Conservation (phyloP, 1,140 invertebrate genomes). For the Leptinotarsa undecemlineata region DNA sequence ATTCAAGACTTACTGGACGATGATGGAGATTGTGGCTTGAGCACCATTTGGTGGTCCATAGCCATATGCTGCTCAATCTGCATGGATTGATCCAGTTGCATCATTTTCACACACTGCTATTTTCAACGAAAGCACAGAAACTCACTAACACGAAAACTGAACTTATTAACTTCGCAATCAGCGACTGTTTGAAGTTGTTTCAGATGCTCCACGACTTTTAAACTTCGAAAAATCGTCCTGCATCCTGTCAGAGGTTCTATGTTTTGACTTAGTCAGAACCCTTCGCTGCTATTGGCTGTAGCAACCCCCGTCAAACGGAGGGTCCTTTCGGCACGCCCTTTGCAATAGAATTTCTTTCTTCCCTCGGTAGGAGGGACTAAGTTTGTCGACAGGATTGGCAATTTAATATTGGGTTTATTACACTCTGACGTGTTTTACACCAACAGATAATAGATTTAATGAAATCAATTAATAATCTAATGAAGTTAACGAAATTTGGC, state of each 20-base stretch:
- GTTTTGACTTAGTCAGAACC: conserved; percentile 32
- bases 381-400: background rate
- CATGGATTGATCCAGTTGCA: conserved; percentile 29
- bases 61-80: conserved; percentile 18
- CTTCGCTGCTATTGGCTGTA: conserved; percentile 24
- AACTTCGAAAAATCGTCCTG: conserved; percentile 24
- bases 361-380: background rate
- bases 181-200: conserved; percentile 14
- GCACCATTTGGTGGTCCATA: no score
- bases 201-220: conserved; percentile 21
- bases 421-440: no score
- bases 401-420: background rate
- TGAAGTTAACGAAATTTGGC: no score
- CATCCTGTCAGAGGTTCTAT: background rate
- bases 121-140: background rate
- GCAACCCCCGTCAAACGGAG: conserved; percentile 21
- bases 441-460: no score
- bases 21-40: conserved; percentile 31
- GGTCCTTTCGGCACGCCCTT: conserved; percentile 29
- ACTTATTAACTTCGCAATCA: conserved; percentile 1
- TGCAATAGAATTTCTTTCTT: background rate
- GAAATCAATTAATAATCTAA: no score
- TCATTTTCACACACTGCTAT: conserved; percentile 28
- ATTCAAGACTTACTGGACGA: conserved; percentile 36
- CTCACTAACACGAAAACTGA: conserved; percentile 14